Evolutionary conservation across 2,888 invertebrate genomes (phyloP).

Genomic region (Stramonita haemastoma): DNA sequence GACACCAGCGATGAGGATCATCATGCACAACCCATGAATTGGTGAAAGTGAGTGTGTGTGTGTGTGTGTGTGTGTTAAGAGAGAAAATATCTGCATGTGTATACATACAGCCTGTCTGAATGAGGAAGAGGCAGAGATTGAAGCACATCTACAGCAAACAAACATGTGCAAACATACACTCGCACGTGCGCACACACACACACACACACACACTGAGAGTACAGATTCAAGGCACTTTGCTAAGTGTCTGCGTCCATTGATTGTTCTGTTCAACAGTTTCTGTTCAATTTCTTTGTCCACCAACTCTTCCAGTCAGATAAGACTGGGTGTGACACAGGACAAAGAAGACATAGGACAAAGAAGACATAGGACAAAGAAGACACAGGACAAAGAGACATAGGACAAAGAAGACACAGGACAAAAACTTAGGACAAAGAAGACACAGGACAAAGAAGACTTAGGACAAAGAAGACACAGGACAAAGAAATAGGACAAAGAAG

Average conservation of each 20-base stretch:
- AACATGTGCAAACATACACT: not conserved
- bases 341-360: too few species aligned
- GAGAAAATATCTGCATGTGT: not conserved
- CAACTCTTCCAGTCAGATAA: not conserved
- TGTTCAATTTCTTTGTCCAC: not conserved
- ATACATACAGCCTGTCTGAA: not conserved
- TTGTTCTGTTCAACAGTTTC: not conserved
- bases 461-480: too few species aligned
- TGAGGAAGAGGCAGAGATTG: not conserved
- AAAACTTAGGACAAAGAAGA: too few species aligned
- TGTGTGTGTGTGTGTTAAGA: slow-evolving; percentile 31
- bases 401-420: too few species aligned
- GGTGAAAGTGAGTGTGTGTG: not conserved
- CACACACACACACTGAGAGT: not conserved
- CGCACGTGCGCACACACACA: slow-evolving; percentile 1
- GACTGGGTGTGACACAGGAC: too few species aligned
- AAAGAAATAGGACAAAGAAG: too few species aligned
- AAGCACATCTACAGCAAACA: slow-evolving; percentile 19
- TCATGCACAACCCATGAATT: not conserved
- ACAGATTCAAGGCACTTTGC: slow-evolving; percentile 18
- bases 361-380: too few species aligned
- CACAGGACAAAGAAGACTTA: too few species aligned
- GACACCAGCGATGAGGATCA: not conserved
- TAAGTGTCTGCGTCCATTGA: not conserved
- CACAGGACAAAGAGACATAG: too few species aligned